Conservation (phyloP, 2,113 vertebrate genomes). For the Thunnus thynnus region DNA sequence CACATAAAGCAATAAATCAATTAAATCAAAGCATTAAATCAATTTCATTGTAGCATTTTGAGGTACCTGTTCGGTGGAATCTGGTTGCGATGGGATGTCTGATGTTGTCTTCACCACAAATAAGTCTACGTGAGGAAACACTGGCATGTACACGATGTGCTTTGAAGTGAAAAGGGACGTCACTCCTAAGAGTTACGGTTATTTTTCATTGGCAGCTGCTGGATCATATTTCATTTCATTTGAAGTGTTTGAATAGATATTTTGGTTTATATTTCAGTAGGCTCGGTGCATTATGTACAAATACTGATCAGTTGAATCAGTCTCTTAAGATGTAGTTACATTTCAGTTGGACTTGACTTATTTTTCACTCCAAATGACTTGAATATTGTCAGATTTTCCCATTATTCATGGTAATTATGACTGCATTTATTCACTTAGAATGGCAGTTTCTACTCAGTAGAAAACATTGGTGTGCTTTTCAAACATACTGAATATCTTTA, state of each 20-base stretch:
- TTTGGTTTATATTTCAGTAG: constrained; percentile 5
- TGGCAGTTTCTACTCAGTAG: neutral
- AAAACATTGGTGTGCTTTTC: constrained; percentile 12
- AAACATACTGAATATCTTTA: constrained; percentile 12
- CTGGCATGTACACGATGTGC: constrained; percentile 14
- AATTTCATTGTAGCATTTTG: constrained; percentile 19
- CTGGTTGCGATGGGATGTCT: constrained; percentile 3
- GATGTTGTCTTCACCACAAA: constrained; percentile 9
- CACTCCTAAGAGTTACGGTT: constrained; percentile 11
- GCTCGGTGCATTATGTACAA: neutral
- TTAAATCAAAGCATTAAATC: neutral
- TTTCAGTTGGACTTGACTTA: neutral
- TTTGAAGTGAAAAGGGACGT: constrained; percentile 49
- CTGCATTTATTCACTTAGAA: neutral
- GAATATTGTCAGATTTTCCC: neutral
- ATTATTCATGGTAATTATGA: neutral
- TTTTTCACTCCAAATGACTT: constrained; percentile 20
- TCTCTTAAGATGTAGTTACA: neutral
- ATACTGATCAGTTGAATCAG: neutral
- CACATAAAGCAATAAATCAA: constrained; percentile 43
- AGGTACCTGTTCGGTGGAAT: neutral
- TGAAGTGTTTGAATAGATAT: neutral
- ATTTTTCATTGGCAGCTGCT: constrained; percentile 68
- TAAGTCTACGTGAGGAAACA: constrained; percentile 1
- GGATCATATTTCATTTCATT: constrained; percentile 24